Percentiles rank a stretch among this genome's conserved stretches.
phyloP scores from a whole-genome alignment of 1,140 invertebrate genomes.

The Brachionus koreanus region DNA sequence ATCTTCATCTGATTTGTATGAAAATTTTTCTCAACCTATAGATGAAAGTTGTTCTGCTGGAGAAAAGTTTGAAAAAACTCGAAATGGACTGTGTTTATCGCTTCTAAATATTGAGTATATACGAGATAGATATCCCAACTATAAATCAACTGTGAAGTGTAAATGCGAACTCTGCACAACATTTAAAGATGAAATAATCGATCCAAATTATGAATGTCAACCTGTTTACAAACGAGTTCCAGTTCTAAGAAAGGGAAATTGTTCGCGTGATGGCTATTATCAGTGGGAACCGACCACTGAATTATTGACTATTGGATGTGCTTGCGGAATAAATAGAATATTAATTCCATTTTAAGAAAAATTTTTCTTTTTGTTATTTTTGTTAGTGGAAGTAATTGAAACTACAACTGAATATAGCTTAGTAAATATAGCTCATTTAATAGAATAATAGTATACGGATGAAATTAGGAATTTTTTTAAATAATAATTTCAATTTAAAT shows the following conservation, averaged over 20 bases:
- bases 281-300: background rate
- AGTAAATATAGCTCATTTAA: too few species aligned
- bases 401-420: too few species aligned
- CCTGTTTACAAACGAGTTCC: background rate
- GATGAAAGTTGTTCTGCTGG: background rate
- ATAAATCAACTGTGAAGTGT: background rate
- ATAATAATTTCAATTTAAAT: too few species aligned
- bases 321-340: background rate
- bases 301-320: background rate
- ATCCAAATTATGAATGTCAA: background rate
- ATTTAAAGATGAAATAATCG: background rate
- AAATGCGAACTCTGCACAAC: background rate
- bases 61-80: background rate
- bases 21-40: background rate
- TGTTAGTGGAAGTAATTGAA: too few species aligned
- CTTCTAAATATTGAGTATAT: background rate
- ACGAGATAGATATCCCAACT: background rate
- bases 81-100: background rate
- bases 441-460: too few species aligned
- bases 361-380: background rate
- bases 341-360: background rate
- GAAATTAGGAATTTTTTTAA: too few species aligned
- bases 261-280: background rate
- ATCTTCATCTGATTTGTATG: background rate
- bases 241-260: background rate